Evolutionary conservation across 2,797 vertebrate species (phyloP).

Genomic region (Buceros bicornis): DNA sequence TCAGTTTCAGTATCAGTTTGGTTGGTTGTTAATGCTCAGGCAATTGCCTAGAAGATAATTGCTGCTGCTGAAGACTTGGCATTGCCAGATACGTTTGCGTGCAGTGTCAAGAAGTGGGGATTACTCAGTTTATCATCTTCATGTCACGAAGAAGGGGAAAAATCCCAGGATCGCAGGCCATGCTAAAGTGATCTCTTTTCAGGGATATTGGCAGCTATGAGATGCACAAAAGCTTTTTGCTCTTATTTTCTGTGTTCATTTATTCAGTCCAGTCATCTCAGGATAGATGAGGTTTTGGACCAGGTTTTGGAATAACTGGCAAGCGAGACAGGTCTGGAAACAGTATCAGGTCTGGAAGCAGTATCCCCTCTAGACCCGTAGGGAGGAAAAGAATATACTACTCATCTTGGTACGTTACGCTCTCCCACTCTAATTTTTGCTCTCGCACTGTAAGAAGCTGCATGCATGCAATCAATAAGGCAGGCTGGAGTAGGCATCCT

Average conservation of each 20-base stretch:
- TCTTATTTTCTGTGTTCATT: not conserved
- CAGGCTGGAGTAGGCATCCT: not conserved
- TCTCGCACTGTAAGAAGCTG: not conserved
- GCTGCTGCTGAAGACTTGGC: not conserved
- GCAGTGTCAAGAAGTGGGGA: not conserved
- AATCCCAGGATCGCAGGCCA: constrained; percentile 7
- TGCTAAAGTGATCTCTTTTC: not conserved
- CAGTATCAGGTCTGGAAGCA: not conserved
- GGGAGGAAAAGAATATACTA: too few species aligned
- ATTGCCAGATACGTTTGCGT: not conserved
- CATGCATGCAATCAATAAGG: not conserved
- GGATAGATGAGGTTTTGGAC: too few species aligned
- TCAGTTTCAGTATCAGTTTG: not conserved
- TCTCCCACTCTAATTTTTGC: not conserved
- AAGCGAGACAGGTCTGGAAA: not conserved
- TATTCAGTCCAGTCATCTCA: not conserved
- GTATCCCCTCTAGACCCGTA: too few species aligned
- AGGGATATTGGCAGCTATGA: not conserved
- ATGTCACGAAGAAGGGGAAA: not conserved
- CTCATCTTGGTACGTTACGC: constrained; percentile 4
- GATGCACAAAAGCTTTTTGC: constrained; percentile 11
- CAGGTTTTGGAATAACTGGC: not conserved
- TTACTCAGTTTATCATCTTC: not conserved
- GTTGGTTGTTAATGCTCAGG: not conserved
- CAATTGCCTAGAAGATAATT: not conserved